These are phyloP conservation scores for Podabrus alpinus DNA, from an alignment of 2,888 invertebrate genomes.

Conservation along the genomic window DNA sequence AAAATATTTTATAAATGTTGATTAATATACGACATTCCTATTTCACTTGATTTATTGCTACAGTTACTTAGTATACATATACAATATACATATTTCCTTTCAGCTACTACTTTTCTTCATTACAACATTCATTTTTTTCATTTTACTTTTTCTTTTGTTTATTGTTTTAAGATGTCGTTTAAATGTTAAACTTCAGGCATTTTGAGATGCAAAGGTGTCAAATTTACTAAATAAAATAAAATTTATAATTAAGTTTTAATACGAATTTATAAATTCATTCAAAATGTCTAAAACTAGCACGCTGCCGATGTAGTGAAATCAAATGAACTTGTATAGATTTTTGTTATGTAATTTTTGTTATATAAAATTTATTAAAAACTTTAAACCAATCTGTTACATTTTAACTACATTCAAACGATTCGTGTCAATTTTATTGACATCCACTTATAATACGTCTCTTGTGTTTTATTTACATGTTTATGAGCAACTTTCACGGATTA, in stretches of 20 bases:
- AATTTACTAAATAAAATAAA: background rate
- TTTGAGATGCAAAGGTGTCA: background rate
- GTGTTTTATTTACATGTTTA: background rate
- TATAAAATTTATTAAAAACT: background rate
- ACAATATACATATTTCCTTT: too few relatives aligned
- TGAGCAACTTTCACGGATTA: background rate
- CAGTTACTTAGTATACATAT: too few relatives aligned
- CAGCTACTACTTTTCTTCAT: background rate
- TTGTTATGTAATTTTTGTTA: background rate
- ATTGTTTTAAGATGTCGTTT: background rate
- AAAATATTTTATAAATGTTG: conserved; percentile 62
- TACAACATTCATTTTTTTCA: background rate
- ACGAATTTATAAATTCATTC: background rate
- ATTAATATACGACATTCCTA: conserved; percentile 62
- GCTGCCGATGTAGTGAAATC: background rate
- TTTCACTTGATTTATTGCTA: conserved; percentile 45
- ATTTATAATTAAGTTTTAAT: background rate
- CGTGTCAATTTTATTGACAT: background rate
- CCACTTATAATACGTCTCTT: background rate
- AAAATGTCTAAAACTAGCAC: background rate
- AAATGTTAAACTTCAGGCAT: background rate
- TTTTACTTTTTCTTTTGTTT: background rate
- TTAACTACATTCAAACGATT: background rate
- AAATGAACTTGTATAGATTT: background rate
- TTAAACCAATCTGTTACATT: background rate